Percentiles rank a stretch among this genome's conserved stretches.
phyloP scores from a whole-genome alignment of 2,797 vertebrate genomes.

The Babyrousa celebensis region DNA sequence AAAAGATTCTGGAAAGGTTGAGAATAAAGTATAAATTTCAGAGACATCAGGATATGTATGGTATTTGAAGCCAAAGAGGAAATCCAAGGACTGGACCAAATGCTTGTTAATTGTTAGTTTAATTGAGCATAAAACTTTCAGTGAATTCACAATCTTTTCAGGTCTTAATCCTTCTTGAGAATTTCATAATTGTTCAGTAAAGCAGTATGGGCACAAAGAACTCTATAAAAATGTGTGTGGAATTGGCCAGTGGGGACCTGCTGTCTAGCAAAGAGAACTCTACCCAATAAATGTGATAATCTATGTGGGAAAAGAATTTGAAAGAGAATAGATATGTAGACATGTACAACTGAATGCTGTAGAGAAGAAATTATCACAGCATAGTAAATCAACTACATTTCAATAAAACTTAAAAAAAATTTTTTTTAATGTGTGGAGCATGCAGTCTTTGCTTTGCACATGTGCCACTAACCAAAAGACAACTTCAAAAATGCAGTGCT shows the following conservation, averaged over 20 bases:
- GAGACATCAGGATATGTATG: not conserved
- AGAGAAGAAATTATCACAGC: no score
- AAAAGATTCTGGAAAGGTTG: not conserved
- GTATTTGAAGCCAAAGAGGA: not conserved
- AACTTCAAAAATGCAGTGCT: not conserved
- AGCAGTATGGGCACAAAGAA: not conserved
- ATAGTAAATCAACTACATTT: no score
- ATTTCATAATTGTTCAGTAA: not conserved
- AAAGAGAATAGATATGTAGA: no score
- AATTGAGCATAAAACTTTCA: not conserved
- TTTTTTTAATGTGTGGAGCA: not conserved
- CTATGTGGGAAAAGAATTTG: no score
- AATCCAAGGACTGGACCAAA: not conserved
- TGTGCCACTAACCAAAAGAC: not conserved
- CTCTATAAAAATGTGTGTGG: not conserved
- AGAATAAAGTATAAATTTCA: conserved; percentile 10
- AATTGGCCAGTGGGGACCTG: no score
- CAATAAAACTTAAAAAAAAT: no score
- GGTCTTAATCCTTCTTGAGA: conserved; percentile 13
- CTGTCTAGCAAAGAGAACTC: no score
- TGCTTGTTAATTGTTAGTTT: not conserved
- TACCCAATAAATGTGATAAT: no score
- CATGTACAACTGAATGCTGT: no score
- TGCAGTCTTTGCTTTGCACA: not conserved
- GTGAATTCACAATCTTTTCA: not conserved